These are phyloP conservation scores for Etia nguti DNA, from an alignment of 2,113 vertebrate genomes.

Conservation along the genomic window DNA sequence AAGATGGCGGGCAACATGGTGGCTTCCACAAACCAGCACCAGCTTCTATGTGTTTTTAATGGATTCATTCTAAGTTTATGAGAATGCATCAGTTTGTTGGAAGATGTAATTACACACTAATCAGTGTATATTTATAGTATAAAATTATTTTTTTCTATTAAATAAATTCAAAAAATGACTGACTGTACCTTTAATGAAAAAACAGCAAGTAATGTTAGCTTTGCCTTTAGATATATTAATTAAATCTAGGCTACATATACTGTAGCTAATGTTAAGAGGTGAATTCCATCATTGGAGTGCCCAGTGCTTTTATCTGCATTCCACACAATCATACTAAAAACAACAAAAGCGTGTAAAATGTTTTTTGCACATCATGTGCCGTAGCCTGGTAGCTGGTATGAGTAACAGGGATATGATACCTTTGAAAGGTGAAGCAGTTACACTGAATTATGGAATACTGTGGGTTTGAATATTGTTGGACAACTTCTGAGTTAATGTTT, in stretches of 20 bases:
- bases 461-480: background rate
- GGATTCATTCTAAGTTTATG: no score
- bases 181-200: background rate
- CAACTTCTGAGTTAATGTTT: background rate
- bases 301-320: background rate
- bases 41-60: no score
- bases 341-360: background rate
- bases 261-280: background rate
- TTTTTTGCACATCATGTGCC: background rate
- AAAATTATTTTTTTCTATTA: background rate
- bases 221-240: background rate
- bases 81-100: no score
- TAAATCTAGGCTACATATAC: background rate
- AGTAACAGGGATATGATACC: background rate
- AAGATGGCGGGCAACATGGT: no score
- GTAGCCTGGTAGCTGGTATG: background rate
- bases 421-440: background rate
- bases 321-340: background rate
- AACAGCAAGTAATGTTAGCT: background rate
- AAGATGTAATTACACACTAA: no score
- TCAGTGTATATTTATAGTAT: background rate
- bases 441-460: background rate
- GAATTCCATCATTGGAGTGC: background rate
- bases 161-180: background rate
- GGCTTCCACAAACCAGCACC: no score